Base-by-base conservation (phyloP, 1,140 invertebrate genomes). In the Gonioctena quinquepunctata region DNA sequence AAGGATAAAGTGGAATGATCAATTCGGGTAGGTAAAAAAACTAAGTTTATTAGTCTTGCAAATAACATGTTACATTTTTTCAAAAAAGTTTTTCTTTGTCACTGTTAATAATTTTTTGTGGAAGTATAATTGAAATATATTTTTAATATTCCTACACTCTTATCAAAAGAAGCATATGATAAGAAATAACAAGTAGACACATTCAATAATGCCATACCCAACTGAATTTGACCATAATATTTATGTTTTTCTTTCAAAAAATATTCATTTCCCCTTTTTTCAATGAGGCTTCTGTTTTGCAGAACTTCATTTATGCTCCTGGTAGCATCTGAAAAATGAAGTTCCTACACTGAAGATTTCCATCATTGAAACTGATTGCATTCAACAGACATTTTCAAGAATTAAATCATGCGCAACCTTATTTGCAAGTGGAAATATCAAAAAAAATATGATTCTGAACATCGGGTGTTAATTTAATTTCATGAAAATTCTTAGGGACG, bases 101-200 rank as follows among this genome's bases (percentile, higher is more conserved):
- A 42, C 28, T 16, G 22, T 18, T 18, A 63, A 61, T 62, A 63
- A 62, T 16, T 69, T 49, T 19, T 22, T 65, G 26, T 26, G 49
- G 42, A 70, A 33, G 19, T 21, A 42, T 66, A 33, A 66, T 70
- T 23, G 22, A 54, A 66, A 57, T 66, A 28, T 6, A 70, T 21
- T 18, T 1, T 11, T 33, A 57, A 21, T 2, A 56, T 33, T 59
- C 23, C 18, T 25, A 74, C 33, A 48, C 18, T 56, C 1, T 69
- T 52, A 71, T 74, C 70, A 25, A 33, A 63, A 50, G 61, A 66
- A 1, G 73, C 60, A 54, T 69, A 75, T 1, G 72, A 54, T 2
- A 66, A 56, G 57, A 75, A 75, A 66, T 42, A 23, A 21, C 48
- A 25, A 23, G 48, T 62, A 27, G 22, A 7, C 11, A 75, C n/a